phyloP scores from a whole-genome alignment of 1,140 invertebrate genomes.

The Adelges cooleyi region DNA sequence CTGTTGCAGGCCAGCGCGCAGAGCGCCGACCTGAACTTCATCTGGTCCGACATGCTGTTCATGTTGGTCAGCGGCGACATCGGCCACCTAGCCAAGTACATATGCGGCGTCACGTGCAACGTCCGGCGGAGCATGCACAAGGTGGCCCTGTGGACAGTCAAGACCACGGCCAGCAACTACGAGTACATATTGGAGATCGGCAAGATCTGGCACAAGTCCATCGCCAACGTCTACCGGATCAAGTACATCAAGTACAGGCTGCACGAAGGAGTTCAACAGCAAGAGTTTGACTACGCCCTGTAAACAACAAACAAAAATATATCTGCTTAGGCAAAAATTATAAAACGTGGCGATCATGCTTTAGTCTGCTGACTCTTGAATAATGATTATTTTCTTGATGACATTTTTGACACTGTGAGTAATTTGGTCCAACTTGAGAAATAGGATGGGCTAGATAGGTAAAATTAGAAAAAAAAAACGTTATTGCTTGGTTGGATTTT shows the following conservation, averaged over 20 bases:
- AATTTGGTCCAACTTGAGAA: too few species aligned
- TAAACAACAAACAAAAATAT: too few species aligned
- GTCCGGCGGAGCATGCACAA: background rate
- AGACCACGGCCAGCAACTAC: background rate
- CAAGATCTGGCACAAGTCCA: background rate
- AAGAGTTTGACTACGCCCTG: background rate
- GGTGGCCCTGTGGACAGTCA: background rate
- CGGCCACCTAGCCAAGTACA: background rate
- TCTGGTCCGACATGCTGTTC: slow-evolving; percentile 1
- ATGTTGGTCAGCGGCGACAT: background rate
- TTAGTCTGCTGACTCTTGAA: too few species aligned
- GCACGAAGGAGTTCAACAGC: background rate
- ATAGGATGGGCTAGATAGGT: too few species aligned
- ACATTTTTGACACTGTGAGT: too few species aligned
- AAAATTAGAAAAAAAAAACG: too few species aligned
- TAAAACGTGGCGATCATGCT: too few species aligned
- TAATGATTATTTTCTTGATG: too few species aligned
- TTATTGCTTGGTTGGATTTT: too few species aligned
- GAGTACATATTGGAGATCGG: background rate
- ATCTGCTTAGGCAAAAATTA: too few species aligned
- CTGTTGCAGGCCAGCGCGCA: background rate
- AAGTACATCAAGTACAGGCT: background rate
- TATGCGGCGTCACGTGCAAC: background rate
- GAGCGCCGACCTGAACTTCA: background rate
- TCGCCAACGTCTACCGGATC: background rate